Percentiles rank a stretch among this genome's conserved stretches.
Conservation (phyloP, 1,140 invertebrate species). For the Aphelinus atriplicis region DNA sequence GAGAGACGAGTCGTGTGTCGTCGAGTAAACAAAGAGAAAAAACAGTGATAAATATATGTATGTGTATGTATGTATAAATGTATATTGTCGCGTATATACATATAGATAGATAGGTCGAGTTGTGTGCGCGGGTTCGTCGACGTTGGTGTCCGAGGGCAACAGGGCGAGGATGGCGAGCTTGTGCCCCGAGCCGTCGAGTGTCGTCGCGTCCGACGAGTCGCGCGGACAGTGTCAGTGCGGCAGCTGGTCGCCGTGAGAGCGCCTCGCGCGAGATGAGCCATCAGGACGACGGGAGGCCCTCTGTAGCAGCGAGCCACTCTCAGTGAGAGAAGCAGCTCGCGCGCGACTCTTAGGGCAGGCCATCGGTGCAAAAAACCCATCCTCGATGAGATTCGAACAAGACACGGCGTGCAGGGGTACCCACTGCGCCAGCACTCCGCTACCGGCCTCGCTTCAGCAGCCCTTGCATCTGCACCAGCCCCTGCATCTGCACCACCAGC, state of each 20-base stretch:
- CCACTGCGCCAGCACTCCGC: conserved; percentile 67
- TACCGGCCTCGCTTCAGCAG: conserved; percentile 59
- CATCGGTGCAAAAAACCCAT: conserved; percentile 49
- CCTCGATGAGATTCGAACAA: conserved; percentile 68
- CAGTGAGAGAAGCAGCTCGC: conserved; percentile 56
- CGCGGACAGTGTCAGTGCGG: not conserved
- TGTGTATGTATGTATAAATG: too few relatives aligned
- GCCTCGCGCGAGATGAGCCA: not conserved
- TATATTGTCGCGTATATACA: not conserved
- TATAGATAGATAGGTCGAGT: not conserved
- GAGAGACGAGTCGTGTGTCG: not conserved
- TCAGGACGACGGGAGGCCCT: not conserved
- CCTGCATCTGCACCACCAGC: not conserved
- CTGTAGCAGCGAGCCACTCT: conserved; percentile 55
- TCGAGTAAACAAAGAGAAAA: conserved; percentile 5
- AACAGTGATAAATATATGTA: not conserved
- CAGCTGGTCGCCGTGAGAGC: not conserved
- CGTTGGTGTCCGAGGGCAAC: conserved; percentile 1
- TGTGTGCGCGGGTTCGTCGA: conserved; percentile 22
- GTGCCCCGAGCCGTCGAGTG: not conserved
- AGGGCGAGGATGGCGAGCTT: not conserved
- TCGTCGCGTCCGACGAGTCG: not conserved
- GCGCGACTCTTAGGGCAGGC: conserved; percentile 52
- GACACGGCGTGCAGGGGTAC: conserved; percentile 66
- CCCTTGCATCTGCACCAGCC: conserved; percentile 38